Conservation (phyloP, 2,797 vertebrate species). For the Tamandua tetradactyla region DNA sequence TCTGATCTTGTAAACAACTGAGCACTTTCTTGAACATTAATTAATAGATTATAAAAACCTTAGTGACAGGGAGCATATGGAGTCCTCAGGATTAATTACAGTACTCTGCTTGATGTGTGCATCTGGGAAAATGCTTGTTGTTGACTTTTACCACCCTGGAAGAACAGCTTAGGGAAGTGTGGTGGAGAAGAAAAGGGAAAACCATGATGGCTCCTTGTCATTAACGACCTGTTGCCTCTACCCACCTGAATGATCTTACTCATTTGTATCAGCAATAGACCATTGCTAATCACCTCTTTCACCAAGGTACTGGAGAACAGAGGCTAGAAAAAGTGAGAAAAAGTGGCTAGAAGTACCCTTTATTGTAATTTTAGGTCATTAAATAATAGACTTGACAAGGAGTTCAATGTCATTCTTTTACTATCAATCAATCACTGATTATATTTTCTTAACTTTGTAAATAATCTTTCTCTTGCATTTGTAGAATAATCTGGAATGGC, state of each 20-base stretch:
- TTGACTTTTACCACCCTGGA: background rate
- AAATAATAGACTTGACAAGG: background rate
- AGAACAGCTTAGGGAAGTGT: background rate
- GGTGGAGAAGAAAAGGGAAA: background rate
- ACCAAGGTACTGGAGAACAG: background rate
- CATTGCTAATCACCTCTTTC: background rate
- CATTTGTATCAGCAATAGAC: background rate
- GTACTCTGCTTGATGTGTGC: background rate
- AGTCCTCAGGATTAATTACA: background rate
- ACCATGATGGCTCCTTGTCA: background rate
- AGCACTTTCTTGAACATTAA: background rate
- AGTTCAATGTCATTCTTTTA: background rate
- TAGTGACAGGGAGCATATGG: background rate
- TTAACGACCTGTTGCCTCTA: background rate
- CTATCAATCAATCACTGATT: background rate
- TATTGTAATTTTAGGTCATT: conserved; percentile 8
- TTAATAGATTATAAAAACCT: background rate
- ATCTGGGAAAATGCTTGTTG: background rate
- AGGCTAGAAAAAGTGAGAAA: background rate
- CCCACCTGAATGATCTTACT: background rate
- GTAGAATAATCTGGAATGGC: background rate
- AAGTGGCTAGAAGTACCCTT: background rate
- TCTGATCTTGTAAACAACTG: background rate
- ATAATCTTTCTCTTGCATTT: background rate
- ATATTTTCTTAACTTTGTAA: conserved; percentile 52